phyloP scores from a whole-genome alignment of 1,140 invertebrate species.

The Daktulosphaira vitifoliae region DNA sequence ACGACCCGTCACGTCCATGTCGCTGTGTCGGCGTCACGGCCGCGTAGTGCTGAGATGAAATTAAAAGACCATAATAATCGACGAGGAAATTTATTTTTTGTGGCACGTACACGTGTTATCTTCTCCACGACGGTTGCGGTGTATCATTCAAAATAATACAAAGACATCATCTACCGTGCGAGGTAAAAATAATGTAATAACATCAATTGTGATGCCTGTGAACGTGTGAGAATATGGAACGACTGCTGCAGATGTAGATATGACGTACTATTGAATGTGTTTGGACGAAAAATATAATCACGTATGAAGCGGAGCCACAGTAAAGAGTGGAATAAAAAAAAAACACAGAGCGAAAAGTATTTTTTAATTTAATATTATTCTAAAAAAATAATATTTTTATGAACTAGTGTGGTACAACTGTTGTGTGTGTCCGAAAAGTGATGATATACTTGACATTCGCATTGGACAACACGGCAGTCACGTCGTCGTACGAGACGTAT shows the following conservation, averaged over 20 bases:
- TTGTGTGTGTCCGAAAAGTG: too few relatives aligned
- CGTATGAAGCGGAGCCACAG: neutral
- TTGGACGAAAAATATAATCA: slow-evolving; percentile 14
- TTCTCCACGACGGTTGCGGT: neutral
- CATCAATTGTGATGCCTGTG: neutral
- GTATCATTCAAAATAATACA: slow-evolving; percentile 9
- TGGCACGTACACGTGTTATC: neutral
- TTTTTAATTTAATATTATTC: slow-evolving; percentile 15
- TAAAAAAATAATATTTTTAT: too few relatives aligned
- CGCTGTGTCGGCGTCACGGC: too few relatives aligned
- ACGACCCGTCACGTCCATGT: too few relatives aligned
- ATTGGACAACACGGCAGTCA: too few relatives aligned
- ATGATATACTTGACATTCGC: too few relatives aligned
- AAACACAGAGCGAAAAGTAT: neutral
- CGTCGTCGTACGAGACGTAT: too few relatives aligned
- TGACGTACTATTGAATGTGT: neutral
- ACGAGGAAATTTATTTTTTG: neutral
- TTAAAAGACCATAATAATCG: slow-evolving; percentile 28
- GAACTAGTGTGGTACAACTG: too few relatives aligned
- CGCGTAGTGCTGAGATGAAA: slow-evolving; percentile 6
- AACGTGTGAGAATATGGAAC: too few relatives aligned
- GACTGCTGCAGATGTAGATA: slow-evolving; percentile 1
- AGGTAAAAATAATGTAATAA: slow-evolving; percentile 1
- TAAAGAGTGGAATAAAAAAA: neutral
- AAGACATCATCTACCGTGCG: too few relatives aligned